Evolutionary conservation across 2,888 invertebrate genomes (phyloP).

Genomic region (Trissolcus brochymenae): DNA sequence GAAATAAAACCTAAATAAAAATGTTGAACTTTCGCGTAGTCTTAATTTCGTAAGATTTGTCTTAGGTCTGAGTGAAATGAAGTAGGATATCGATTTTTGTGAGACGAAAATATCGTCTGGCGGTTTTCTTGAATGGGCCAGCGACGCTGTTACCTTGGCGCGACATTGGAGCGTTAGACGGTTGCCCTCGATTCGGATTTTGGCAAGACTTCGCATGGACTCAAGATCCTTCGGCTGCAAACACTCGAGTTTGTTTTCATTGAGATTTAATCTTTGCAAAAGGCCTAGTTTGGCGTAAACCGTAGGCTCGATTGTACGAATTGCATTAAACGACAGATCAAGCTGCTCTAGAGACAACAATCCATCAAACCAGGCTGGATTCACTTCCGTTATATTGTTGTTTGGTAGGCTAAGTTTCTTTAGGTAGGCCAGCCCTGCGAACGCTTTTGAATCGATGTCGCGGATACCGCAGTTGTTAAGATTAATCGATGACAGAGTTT

Average conservation of each 20-base stretch:
- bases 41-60: conserved; percentile 1
- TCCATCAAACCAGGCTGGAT: conserved; percentile 62
- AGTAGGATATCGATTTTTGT: conserved; percentile 14
- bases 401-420: conserved; percentile 64
- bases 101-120: conserved; percentile 15
- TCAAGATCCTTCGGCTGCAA: conserved; percentile 59
- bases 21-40: background rate
- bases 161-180: conserved; percentile 65
- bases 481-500: conserved; percentile 60
- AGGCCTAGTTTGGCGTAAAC: conserved; percentile 60
- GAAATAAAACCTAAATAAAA: too few species aligned
- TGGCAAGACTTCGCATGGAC: conserved; percentile 63
- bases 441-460: conserved; percentile 61
- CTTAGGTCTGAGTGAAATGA: conserved; percentile 1
- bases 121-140: conserved; percentile 29
- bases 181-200: conserved; percentile 67
- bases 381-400: conserved; percentile 63
- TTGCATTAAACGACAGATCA: conserved; percentile 67
- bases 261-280: conserved; percentile 64
- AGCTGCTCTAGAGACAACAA: conserved; percentile 63
- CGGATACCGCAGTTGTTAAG: conserved; percentile 64
- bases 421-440: conserved; percentile 58
- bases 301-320: conserved; percentile 57
- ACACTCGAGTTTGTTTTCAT: conserved; percentile 65
- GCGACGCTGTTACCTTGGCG: conserved; percentile 61